phyloP scores from a whole-genome alignment of 2,888 invertebrate species.

The Agriopis marginaria region DNA sequence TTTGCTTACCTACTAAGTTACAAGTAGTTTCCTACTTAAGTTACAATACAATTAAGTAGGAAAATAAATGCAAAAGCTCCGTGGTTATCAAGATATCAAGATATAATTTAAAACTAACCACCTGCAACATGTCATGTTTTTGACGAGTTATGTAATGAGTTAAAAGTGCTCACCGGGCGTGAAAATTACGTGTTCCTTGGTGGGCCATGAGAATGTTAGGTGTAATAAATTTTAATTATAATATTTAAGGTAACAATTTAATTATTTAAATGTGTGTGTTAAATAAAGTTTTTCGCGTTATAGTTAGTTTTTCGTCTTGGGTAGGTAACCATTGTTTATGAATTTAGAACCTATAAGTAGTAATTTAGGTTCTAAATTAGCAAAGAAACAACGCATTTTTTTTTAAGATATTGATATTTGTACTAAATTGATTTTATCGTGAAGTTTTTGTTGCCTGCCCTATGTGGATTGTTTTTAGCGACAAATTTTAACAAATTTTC shows the following conservation, averaged over 20 bases:
- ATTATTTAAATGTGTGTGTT: slow-evolving; percentile 17
- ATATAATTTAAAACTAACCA: slow-evolving; percentile 44
- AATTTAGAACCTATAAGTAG: too few species aligned
- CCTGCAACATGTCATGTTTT: slow-evolving; percentile 42
- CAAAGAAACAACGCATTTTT: too few species aligned
- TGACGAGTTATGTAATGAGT: slow-evolving; percentile 40
- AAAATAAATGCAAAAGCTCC: background rate
- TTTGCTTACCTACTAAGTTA: too few species aligned
- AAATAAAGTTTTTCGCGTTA: background rate
- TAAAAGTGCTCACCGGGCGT: slow-evolving; percentile 36
- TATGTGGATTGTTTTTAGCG: too few species aligned
- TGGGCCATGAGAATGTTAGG: slow-evolving; percentile 22
- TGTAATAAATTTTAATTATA: slow-evolving; percentile 23
- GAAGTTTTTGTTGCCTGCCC: too few species aligned
- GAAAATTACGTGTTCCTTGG: slow-evolving; percentile 34
- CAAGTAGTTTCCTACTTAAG: too few species aligned
- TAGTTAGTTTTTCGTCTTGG: background rate
- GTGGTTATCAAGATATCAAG: slow-evolving; percentile 41
- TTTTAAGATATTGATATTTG: too few species aligned
- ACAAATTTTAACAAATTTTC: too few species aligned
- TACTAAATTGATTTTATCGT: too few species aligned
- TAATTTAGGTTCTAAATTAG: too few species aligned
- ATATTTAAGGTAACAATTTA: slow-evolving; percentile 15
- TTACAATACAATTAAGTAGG: too few species aligned
- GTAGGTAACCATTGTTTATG: too few species aligned